Conservation (phyloP, 2,797 vertebrate genomes). For the Sebastes diploproa region DNA sequence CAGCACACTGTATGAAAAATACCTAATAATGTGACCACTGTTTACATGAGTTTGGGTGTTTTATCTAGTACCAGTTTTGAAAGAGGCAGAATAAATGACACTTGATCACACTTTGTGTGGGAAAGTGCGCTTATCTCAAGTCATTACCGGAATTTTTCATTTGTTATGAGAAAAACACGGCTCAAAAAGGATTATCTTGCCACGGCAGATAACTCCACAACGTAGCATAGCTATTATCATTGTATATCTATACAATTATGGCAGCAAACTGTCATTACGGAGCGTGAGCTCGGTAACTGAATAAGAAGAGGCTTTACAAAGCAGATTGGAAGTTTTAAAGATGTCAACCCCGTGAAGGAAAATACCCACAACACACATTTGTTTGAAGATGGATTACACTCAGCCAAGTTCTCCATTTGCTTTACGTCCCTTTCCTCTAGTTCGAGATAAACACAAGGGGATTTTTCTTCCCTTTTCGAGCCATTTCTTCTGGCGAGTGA, state of each 20-base stretch:
- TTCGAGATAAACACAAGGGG: constrained; percentile 40
- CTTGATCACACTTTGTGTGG: background rate
- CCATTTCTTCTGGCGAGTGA: constrained; percentile 16
- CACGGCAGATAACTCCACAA: background rate
- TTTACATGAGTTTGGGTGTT: background rate
- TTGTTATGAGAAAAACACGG: constrained; percentile 21
- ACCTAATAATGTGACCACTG: background rate
- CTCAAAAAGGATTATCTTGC: constrained; percentile 8
- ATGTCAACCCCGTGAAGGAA: constrained; percentile 9
- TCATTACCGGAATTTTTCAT: background rate
- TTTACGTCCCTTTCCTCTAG: constrained; percentile 24
- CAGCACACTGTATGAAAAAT: background rate
- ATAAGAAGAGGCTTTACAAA: constrained; percentile 1
- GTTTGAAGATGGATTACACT: constrained; percentile 65
- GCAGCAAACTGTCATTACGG: constrained; percentile 42
- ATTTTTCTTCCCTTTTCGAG: constrained; percentile 21
- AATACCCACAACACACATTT: constrained; percentile 39
- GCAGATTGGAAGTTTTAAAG: constrained; percentile 8
- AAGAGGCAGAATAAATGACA: background rate
- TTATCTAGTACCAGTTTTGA: background rate
- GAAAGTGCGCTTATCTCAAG: constrained; percentile 4
- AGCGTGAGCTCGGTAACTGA: constrained; percentile 1
- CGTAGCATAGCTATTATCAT: constrained; percentile 3
- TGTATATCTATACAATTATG: constrained; percentile 31
- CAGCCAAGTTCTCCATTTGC: constrained; percentile 36